Conservation (phyloP, 1,140 invertebrate genomes). For the Antheraea pernyi region DNA sequence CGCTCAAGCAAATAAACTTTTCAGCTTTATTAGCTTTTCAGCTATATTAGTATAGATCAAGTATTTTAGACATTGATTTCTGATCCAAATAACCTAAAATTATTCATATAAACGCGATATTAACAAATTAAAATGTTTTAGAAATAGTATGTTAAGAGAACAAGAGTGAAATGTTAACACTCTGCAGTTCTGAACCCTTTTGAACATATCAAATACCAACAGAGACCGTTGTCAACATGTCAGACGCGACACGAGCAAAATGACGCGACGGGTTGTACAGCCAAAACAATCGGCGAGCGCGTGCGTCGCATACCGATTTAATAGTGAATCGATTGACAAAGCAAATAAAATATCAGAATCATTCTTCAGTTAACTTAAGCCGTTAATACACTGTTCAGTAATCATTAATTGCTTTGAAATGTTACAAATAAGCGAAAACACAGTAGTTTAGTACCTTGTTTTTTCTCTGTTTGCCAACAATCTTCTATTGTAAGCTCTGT, state of each 20-base stretch:
- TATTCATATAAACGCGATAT: no score
- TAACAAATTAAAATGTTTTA: no score
- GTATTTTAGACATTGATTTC: no score
- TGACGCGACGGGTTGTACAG: not conserved
- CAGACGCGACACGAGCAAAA: not conserved
- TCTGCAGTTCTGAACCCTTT: not conserved
- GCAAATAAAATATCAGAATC: not conserved
- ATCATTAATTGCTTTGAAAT: not conserved
- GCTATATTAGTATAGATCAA: no score
- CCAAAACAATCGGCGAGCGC: not conserved
- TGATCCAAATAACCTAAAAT: no score
- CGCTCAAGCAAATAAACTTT: no score
- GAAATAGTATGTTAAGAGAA: no score
- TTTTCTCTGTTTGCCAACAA: no score
- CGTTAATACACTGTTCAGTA: not conserved
- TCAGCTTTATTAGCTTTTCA: no score
- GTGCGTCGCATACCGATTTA: not conserved
- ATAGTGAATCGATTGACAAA: conserved; percentile 1
- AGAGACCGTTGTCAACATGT: not conserved
- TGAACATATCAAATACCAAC: not conserved
- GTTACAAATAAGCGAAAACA: not conserved
- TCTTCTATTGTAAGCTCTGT: no score
- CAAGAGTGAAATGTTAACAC: no score
- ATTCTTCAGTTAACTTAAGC: not conserved
- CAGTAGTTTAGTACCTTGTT: no score